phyloP scores from a whole-genome alignment of 2,888 invertebrate genomes.

The Diarsia brunnea region DNA sequence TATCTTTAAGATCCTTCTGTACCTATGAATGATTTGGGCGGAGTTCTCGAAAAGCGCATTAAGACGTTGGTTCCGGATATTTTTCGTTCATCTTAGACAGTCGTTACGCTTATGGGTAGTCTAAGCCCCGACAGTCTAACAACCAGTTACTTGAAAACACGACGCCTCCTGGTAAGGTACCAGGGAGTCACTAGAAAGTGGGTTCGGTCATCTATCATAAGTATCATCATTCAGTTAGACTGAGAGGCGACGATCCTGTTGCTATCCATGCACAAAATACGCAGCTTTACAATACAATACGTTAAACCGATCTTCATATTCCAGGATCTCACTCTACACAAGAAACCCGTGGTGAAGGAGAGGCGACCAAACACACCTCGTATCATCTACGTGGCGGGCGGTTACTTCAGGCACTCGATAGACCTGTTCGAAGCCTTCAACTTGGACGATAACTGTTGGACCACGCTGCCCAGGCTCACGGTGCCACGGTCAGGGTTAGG shows the following conservation, averaged over 20 bases:
- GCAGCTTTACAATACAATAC: background rate
- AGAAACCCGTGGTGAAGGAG: slow-evolving; percentile 95
- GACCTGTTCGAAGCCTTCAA: slow-evolving; percentile 97
- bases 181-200: background rate
- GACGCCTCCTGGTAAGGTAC: background rate
- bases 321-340: slow-evolving; percentile 96
- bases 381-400: slow-evolving; percentile 97
- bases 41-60: background rate
- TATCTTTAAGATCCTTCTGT: too few species aligned
- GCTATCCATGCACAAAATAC: background rate
- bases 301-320: background rate
- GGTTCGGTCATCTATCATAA: background rate
- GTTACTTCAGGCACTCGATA: slow-evolving; percentile 96
- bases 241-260: background rate
- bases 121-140: background rate
- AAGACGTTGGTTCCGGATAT: background rate
- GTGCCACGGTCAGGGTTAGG: slow-evolving; percentile 97
- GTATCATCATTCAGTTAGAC: background rate
- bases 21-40: too few species aligned
- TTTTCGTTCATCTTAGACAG: background rate
- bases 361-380: slow-evolving; percentile 96
- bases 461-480: slow-evolving; percentile 94
- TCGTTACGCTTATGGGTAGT: background rate
- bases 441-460: slow-evolving; percentile 96
- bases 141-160: background rate